Percentiles rank a stretch among this genome's conserved stretches.
Conservation (phyloP, 2,888 invertebrate genomes). For the Mesorhabditis sp. region DNA sequence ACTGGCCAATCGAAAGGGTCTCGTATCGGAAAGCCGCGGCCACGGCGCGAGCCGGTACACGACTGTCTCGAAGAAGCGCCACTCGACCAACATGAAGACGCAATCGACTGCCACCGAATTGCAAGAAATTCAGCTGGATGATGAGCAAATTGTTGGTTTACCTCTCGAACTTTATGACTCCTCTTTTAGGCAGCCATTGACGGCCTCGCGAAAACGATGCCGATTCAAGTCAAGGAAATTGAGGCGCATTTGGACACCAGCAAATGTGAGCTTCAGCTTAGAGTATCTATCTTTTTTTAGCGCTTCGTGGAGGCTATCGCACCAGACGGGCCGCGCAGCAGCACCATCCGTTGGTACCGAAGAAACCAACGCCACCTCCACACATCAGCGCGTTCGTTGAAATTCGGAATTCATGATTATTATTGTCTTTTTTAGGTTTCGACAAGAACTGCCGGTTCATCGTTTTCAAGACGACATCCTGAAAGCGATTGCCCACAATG, state of each 20-base stretch:
- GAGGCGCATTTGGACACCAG: constrained; percentile 1
- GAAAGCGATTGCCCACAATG: constrained; percentile 23
- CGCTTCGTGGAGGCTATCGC: neutral
- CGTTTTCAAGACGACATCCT: constrained; percentile 26
- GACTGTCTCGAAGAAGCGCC: constrained; percentile 13
- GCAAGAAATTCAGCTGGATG: neutral
- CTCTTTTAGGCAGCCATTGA: neutral
- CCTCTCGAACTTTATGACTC: neutral
- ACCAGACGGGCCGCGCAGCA: neutral
- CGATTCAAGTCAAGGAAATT: neutral
- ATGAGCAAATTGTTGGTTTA: neutral
- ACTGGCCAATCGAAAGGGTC: constrained; percentile 24
- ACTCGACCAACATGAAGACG: neutral
- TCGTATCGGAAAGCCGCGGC: constrained; percentile 32
- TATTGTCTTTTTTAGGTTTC: constrained; percentile 17
- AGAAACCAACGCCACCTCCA: neutral
- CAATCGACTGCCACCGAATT: neutral
- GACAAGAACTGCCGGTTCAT: constrained; percentile 36
- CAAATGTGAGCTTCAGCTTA: neutral
- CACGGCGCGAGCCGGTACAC: constrained; percentile 19
- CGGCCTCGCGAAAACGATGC: neutral
- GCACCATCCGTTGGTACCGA: neutral
- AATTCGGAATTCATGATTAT: neutral
- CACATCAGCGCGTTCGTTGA: neutral
- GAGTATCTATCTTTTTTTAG: neutral